Base-by-base conservation (phyloP, 2,797 vertebrate species). In the Oreortyx pictus region DNA sequence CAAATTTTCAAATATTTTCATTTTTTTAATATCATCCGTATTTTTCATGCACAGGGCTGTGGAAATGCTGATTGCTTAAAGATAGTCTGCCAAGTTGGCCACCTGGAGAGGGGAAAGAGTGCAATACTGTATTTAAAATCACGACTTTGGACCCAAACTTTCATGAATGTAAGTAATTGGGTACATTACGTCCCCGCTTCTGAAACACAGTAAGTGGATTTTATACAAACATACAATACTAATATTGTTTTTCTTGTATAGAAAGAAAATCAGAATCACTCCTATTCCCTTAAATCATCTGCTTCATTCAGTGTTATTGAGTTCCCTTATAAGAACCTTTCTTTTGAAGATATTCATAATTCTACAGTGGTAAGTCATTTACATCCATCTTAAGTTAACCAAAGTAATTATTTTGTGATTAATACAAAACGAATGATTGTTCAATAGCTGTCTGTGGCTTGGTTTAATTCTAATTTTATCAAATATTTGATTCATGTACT, bases 271-370 rank as follows among this genome's bases (percentile, higher is more conserved):
- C 98, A 99, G 97, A 99, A 99, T 85, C 98, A 98, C 14, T 99
- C 99, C 0, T 99, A 99, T 39, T 95, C 97, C 77, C 96, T 99
- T 62, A 98, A 97, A 72, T 99, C 99, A 0, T 98, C 98, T 0
- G 99, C 98, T 27, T 98, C 98, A 9, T 99, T 99, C 97, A 98
- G 3, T 8, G 98, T 99, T 90, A 98, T 99, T 27, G 98, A 99
- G 96, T 99, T 99, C 97, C 99, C 99, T 2, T 99, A 99, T 78
- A 99, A 99, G 97, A 99, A 99, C 74, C 97, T 99, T 91, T 90
- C 82, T 9, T 96, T 97, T 37, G 98, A 99, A 85, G 97, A 98
- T 23, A 98, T 99, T 29, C 96, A 98, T 46, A 99, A 99, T 93
- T 97, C 97, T 39, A 98, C 98, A 75, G 91, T 97, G 74, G 98